A percentile compares a stretch with the other conserved stretches of the same genome.
These are phyloP conservation scores for Pantelozetes paolii DNA, from an alignment of 2,888 invertebrate species.

Conservation along the genomic window DNA sequence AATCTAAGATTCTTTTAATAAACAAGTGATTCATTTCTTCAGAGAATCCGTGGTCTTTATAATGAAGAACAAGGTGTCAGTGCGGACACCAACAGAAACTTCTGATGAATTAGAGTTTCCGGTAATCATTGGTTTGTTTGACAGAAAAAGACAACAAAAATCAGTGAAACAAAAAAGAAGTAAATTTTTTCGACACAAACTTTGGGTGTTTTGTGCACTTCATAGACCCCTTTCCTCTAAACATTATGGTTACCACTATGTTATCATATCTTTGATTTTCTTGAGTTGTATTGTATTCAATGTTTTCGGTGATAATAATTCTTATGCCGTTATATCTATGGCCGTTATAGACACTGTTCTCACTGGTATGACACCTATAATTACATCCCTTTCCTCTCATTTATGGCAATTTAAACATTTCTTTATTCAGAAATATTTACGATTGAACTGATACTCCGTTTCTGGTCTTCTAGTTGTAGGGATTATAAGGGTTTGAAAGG, in stretches of 20 bases:
- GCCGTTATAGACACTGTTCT: not conserved
- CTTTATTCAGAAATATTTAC: not conserved
- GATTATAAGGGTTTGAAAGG: not conserved
- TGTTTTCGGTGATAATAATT: not conserved
- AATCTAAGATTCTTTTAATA: too few species aligned
- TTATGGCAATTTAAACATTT: not conserved
- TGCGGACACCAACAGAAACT: too few species aligned
- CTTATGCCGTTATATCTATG: not conserved
- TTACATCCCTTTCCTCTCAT: not conserved
- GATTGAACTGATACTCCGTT: slow-evolving; percentile 11
- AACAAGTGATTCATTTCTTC: too few species aligned
- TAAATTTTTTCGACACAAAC: not conserved
- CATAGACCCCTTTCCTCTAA: not conserved
- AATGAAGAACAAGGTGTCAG: too few species aligned
- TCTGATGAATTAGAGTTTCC: too few species aligned
- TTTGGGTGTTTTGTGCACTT: not conserved
- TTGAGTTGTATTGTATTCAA: slow-evolving; percentile 1
- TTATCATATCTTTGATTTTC: not conserved
- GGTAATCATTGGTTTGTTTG: too few species aligned
- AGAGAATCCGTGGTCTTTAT: too few species aligned
- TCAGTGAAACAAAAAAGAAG: not conserved
- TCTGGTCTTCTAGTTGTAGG: slow-evolving; percentile 10
- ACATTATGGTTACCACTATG: not conserved
- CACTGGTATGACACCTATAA: not conserved
- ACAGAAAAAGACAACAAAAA: too few species aligned